These are phyloP conservation scores for Eremobia ochroleuca DNA, from an alignment of 2,888 invertebrate genomes.

Conservation along the genomic window DNA sequence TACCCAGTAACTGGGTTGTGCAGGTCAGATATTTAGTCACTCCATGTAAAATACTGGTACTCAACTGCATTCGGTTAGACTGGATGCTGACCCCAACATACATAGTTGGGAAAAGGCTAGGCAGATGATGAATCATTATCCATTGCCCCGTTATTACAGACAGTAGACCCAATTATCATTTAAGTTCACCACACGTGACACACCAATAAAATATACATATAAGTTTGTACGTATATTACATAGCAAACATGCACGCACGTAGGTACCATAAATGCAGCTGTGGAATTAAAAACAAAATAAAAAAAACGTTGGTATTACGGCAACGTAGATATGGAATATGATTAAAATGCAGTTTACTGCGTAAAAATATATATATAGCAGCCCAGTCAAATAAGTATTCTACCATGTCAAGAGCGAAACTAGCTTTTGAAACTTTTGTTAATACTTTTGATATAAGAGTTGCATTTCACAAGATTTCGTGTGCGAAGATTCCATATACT, in stretches of 20 bases:
- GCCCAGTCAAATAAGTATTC: constrained; percentile 2
- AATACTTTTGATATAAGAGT: not conserved
- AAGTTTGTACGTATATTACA: not conserved
- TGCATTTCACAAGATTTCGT: not conserved
- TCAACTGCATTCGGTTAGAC: not conserved
- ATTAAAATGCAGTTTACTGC: not conserved
- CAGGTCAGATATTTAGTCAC: no score
- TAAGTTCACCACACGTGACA: not conserved
- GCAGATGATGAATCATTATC: no score
- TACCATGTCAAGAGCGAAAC: not conserved
- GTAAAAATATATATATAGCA: no score
- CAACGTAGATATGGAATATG: not conserved
- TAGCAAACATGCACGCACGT: not conserved
- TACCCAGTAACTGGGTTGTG: no score
- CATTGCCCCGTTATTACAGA: not conserved
- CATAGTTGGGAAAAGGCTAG: no score
- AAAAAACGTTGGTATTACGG: not conserved
- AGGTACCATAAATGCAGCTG: not conserved
- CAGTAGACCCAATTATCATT: not conserved
- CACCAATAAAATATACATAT: not conserved
- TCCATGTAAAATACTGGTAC: no score
- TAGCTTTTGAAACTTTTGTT: not conserved
- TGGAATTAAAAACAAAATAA: constrained; percentile 13
- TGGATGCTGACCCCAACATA: not conserved
- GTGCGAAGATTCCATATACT: not conserved